phyloP scores from a whole-genome alignment of 1,140 invertebrate species.

The Trigoniulus corallinus region DNA sequence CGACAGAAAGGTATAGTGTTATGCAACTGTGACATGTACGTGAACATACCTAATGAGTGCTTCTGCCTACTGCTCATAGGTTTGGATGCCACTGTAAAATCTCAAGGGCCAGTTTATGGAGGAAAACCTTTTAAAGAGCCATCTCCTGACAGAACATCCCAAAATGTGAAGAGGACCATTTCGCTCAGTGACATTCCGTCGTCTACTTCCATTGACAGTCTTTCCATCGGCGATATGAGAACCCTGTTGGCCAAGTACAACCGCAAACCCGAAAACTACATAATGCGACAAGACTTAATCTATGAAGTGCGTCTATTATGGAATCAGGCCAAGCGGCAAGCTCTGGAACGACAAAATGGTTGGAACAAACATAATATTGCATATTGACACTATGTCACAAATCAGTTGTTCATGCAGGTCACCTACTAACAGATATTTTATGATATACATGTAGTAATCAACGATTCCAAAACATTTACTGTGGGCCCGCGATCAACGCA shows the following conservation, averaged over 20 bases:
- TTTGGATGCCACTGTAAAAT: too few species aligned
- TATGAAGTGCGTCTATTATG: neutral
- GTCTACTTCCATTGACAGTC: neutral
- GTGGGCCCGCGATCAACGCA: too few species aligned
- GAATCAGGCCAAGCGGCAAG: neutral
- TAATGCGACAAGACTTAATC: neutral
- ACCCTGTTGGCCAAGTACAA: neutral
- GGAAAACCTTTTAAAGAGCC: neutral
- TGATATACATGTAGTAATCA: too few species aligned
- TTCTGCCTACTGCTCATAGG: too few species aligned
- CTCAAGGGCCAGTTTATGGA: neutral
- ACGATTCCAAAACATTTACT: too few species aligned
- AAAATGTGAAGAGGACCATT: neutral
- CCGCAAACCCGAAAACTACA: neutral
- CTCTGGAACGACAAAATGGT: neutral
- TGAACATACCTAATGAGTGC: neutral
- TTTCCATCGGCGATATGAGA: neutral
- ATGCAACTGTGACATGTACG: neutral
- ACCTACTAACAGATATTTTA: too few species aligned
- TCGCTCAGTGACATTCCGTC: neutral
- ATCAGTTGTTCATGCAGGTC: too few species aligned
- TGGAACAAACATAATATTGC: neutral
- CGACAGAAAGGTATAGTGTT: too few species aligned
- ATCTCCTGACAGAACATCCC: neutral
- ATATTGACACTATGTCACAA: neutral